These are phyloP conservation scores for Sepiola atlantica DNA, from an alignment of 2,888 invertebrate species.

Conservation along the genomic window DNA sequence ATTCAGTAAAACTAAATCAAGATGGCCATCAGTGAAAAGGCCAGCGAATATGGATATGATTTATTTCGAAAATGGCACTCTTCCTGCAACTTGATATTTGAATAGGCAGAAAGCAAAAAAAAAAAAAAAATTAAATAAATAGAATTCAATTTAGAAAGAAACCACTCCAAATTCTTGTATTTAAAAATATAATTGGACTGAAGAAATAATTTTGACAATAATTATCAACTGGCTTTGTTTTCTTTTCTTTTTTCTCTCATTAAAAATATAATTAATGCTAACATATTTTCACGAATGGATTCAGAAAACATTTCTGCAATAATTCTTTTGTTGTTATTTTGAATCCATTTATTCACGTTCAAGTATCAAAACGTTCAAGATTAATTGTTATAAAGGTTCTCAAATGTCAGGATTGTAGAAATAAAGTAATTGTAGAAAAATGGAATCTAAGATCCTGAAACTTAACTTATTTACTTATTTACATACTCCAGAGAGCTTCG, in stretches of 20 bases:
- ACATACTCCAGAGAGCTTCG: no score
- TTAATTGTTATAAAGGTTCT: not conserved
- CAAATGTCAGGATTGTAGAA: not conserved
- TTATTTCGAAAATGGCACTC: not conserved
- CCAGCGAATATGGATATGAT: not conserved
- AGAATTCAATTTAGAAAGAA: conserved; percentile 12
- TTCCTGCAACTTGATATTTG: not conserved
- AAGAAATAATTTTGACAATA: conserved; percentile 11
- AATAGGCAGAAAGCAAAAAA: not conserved
- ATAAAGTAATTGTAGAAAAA: not conserved
- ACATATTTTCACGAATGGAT: not conserved
- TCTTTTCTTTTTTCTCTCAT: not conserved
- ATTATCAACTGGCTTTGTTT: not conserved
- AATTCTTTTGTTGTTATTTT: not conserved
- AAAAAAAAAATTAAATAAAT: not conserved
- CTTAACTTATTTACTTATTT: no score
- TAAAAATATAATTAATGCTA: not conserved
- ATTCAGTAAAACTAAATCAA: not conserved
- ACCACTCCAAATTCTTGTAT: not conserved
- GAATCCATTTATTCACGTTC: not conserved
- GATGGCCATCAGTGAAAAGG: not conserved
- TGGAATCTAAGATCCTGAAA: not conserved
- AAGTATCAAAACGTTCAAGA: not conserved
- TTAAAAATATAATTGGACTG: not conserved
- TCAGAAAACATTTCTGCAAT: not conserved